Base-by-base conservation (phyloP, 2,888 invertebrate genomes). In the Pocota personata region DNA sequence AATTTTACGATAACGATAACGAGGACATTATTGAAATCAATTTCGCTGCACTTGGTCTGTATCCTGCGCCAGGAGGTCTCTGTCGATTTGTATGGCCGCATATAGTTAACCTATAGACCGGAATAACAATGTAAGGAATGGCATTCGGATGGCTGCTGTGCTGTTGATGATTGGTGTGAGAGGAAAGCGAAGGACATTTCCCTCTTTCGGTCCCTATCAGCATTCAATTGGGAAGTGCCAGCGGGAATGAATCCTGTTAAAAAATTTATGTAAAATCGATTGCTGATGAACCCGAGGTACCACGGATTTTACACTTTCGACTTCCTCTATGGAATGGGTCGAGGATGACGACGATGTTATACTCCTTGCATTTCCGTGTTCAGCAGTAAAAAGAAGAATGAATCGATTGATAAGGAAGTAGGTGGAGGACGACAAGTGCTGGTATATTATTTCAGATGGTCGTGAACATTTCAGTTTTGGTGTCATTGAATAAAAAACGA, bases 21-120 rank as follows among this genome's bases (percentile, higher is more conserved):
- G 84, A 84, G 79, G 64, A 84, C 80, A 80, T 84, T 84, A 84
- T 84, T 80, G 64, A 80, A 84, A 84, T 84, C 84, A 84, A 84
- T 84, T 84, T 80, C 43, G 58, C 30, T 80, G 75, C 69, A 71
- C 37, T 27, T 67, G 52, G 55, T 60, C 71, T 52, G 73, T 55
- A 50, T 21, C 50, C 50, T 19, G 14, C 30, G 21, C n/a, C 72
- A 35, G 48, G 37, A 24, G 66, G 64, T 72, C 43, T 19, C 27
- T 78, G 58, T 52, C 76, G 58, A 77, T 58, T 77, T 76, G 76
- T 58, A 46, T 72, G 55, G 57, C 19, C 43, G 30, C 60, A 55
- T 50, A 48, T 69, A 79, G 43, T 71, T 79, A 79, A 79, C 73
- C 79, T 67, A 32, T 64, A 52, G 79, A 75, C 69, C 80, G 75